A percentile compares a stretch with the other conserved stretches of the same genome.
phyloP scores from a whole-genome alignment of 2,797 vertebrate species.

The Rhabdophis nuchalis region DNA sequence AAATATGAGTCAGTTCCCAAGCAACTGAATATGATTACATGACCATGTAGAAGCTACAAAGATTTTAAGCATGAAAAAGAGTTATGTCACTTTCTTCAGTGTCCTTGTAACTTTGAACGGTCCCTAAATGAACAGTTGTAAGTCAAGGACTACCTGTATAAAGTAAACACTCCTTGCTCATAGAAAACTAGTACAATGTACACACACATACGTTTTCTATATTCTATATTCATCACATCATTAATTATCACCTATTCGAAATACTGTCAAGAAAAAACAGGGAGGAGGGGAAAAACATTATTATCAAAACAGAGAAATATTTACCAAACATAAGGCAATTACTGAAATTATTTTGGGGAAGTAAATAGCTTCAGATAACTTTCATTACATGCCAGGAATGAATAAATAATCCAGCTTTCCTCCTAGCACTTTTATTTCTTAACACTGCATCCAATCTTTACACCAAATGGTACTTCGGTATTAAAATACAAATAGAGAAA shows the following conservation, averaged over 20 bases:
- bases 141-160: neutral
- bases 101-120: too few relatives aligned
- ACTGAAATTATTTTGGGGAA: neutral
- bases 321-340: neutral
- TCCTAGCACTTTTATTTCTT: neutral
- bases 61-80: neutral
- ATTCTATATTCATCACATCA: neutral
- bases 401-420: neutral
- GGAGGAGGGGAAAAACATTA: neutral
- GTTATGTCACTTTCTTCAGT: neutral
- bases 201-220: neutral
- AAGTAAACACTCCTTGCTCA: neutral
- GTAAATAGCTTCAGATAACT: neutral
- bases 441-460: neutral
- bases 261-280: neutral
- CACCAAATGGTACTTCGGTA: neutral
- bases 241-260: neutral
- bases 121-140: neutral
- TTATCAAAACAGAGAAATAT: neutral
- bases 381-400: neutral
- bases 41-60: neutral
- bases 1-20: too few relatives aligned
- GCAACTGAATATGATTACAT: neutral
- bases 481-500: neutral
- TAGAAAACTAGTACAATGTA: neutral